Conservation (phyloP, 2,888 invertebrate genomes). For the Ennomos quercinarius region DNA sequence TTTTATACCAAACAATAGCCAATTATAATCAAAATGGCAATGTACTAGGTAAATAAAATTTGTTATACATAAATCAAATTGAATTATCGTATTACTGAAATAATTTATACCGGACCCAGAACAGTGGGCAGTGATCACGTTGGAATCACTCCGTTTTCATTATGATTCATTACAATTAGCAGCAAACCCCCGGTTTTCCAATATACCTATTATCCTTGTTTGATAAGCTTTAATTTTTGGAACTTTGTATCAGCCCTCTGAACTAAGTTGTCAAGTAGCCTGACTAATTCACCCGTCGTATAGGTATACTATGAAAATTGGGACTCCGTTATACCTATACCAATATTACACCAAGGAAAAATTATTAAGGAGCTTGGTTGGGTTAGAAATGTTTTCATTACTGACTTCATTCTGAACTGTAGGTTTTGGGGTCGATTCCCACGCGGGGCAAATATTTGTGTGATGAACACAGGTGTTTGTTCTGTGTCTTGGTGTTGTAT, state of each 20-base stretch:
- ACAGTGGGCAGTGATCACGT: constrained; percentile 56
- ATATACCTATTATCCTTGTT: constrained; percentile 55
- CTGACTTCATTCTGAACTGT: no score
- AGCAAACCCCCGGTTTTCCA: constrained; percentile 56
- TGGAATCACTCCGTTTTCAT: constrained; percentile 69
- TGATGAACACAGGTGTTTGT: no score
- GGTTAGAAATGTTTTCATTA: no score
- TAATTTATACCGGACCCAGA: constrained; percentile 34
- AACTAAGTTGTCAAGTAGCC: neutral
- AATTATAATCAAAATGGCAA: constrained; percentile 42
- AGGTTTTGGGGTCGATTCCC: no score
- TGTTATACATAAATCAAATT: no score
- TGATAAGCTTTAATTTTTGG: neutral
- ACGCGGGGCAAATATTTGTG: no score
- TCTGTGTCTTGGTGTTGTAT: no score
- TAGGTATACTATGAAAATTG: no score
- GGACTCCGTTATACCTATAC: no score
- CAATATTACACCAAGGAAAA: no score
- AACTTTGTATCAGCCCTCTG: neutral
- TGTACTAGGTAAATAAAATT: no score
- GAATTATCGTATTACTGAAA: constrained; percentile 33
- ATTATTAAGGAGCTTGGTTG: no score
- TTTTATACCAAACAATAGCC: constrained; percentile 47
- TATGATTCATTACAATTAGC: constrained; percentile 64
- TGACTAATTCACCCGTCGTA: neutral